Base-by-base conservation (phyloP, 2,113 vertebrate species). In the Zosterops borbonicus region DNA sequence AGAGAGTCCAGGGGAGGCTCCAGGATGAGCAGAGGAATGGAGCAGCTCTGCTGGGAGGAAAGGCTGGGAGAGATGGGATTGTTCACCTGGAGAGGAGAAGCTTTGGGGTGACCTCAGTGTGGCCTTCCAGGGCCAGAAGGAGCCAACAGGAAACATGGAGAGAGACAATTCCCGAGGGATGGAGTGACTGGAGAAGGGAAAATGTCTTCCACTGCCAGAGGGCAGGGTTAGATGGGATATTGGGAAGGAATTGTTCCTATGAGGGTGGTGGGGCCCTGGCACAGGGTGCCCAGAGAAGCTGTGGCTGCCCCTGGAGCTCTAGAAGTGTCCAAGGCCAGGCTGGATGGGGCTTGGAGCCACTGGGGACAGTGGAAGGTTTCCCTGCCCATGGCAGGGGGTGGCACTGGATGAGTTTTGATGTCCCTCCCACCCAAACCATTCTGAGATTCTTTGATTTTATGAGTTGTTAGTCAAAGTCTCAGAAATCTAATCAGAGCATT, bases 261-360 rank as follows among this genome's bases (percentile, higher is more conserved):
- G 44, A 50, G 24, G 9, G 7, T 23, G 55, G 7, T 0, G 0
- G n/a, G 37, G 44, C 27, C 53, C 35, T 60, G 37, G 65, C 55
- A 70, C 35, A 70, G 55, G 64, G 29, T 41, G 23, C 29, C 44
- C 79, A 82, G 24, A 60, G 35, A 14, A 35, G 44, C 65, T 82
- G 65, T 35, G 46, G 65, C 55, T 83, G 67, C 8, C 55, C 37
- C 37, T 60, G 55, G 31, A 52, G 50, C 55, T 31, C 46, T 70
- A 55, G 31, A 0, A 50, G 28, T 50, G 44, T 2, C 53, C 23
- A 9, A 49, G 44, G 35, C 18, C 42, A n/a, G 53, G 18, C 0
- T 58, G n/a, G n/a, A 56, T 0, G 0, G 41, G 10, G 17, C 27
- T 67, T 49, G 78, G 65, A 60, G 24, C 35, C 23, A 0, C 7